These are phyloP conservation scores for Cotesia vestalis DNA, from an alignment of 1,140 invertebrate species.

Conservation along the genomic window DNA sequence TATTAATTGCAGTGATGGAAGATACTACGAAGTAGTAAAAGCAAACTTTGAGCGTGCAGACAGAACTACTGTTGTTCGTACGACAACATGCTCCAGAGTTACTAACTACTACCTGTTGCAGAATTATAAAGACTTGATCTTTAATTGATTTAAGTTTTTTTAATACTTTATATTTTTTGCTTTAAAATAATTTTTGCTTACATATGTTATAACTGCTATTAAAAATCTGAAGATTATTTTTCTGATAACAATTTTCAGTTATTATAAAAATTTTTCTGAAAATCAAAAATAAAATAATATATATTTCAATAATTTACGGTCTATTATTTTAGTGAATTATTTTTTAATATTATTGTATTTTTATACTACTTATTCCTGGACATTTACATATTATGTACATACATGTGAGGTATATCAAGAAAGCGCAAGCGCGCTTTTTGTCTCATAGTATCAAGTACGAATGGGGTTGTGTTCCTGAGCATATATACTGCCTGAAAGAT, in stretches of 20 bases:
- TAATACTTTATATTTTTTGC: constrained; percentile 3
- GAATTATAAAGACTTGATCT: constrained; percentile 94
- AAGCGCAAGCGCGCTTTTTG: constrained; percentile 15
- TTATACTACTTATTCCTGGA: no score
- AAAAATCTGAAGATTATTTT: no score
- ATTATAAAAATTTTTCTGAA: no score
- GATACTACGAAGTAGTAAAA: constrained; percentile 99
- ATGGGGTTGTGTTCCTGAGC: neutral
- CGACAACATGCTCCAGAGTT: constrained; percentile 91
- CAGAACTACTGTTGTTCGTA: constrained; percentile 93
- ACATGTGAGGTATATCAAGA: neutral
- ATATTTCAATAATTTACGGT: no score
- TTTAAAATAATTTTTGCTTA: constrained; percentile 23
- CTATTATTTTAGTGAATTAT: no score
- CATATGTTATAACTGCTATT: neutral
- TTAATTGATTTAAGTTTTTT: constrained; percentile 73
- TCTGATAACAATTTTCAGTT: no score
- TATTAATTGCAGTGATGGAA: constrained; percentile 85
- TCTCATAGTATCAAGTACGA: neutral
- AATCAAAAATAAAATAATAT: no score
- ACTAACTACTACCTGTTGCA: constrained; percentile 90
- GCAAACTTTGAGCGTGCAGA: constrained; percentile 99
- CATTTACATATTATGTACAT: no score
- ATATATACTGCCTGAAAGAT: constrained; percentile 8
- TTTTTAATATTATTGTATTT: no score